Base-by-base conservation (phyloP, 2,797 vertebrate species). In the Paedocypris micromegethes region DNA sequence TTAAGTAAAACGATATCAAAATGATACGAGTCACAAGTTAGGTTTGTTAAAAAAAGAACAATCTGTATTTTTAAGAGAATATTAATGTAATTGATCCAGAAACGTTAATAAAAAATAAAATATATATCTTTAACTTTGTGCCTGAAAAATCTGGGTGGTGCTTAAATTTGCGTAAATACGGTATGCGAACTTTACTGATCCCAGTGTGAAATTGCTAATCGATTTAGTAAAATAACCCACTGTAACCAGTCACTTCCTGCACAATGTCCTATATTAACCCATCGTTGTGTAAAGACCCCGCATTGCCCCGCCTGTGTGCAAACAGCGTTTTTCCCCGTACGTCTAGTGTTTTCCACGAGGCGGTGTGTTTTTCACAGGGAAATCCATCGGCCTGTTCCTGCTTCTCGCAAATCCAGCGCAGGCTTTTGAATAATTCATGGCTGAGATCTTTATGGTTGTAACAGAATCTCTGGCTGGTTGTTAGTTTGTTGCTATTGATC, bases 401-500 rank as follows among this genome's bases (percentile, higher is more conserved):
- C 53, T 55, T 53, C 66, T 76, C 47, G 62, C 39, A 62, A 66
- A 50, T 70, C 47, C 42, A 37, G 66, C 73, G 66, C 66, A 70
- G 64, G 58, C 46, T 41, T 71, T 9, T 67, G 49, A 77, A 71
- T 73, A 43, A 71, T 71, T 71, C 42, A 77, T 70, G 65, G 5
- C 42, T 66, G 40, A 74, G 61, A 58, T 58, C 54, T 61, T 70
- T 49, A 56, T 51, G 48, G 57, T 56, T 71, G 73, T 62, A 66
- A 59, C 48, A 56, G 53, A 55, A 61, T 52, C 64, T 53, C 48
- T 60, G 49, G 65, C 41, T 49, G 64, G 48, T 58, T 62, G 65
- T 54, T 74, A 74, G 68, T 71, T 68, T 74, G 67, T 73, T 74
- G 58, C 54, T 73, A 69, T 77, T 68, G 75, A 68, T 67, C 74